Evolutionary conservation across 2,113 vertebrate genomes (phyloP), one percentile per base, ranked within the genome.

Genomic region (Nannobrachium achirus): DNA sequence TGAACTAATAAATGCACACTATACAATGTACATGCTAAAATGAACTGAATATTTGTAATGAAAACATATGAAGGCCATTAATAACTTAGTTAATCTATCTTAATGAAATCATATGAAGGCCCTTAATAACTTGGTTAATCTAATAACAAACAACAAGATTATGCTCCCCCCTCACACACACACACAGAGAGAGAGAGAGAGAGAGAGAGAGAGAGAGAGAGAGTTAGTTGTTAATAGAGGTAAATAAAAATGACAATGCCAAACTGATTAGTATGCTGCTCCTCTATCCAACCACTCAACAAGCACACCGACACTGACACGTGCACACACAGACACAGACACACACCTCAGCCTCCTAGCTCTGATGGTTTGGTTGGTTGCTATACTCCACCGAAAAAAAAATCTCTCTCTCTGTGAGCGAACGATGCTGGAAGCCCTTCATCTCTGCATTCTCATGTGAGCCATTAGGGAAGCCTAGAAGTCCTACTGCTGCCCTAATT

Each of bases 401-500:
- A 56, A 86, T 67, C 57, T 67, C 56, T 89, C 75, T 86, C 78
- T 82, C 78, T 66, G 73, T 57, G 63, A 63, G 75, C 19, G 25
- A 44, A 66, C 66, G 73, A 70, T 65, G 67, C 75, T 78, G 66
- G 78, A 80, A 76, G 61, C 78, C 76, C 68, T 76, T 82, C 0
- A 71, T 48, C 79, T 81, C 81, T 78, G 75, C 76, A 79, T 66
- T 69, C 49, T 61, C 80, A 83, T 63, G 61, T 88, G 84, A 89
- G 73, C 83, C 64, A 83, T 79, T 70, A 81, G 73, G 60, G 73
- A 71, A 50, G 75, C 38, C 73, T 67, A 33, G 74, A 83, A 80
- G 79, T 56, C 56, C 72, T 76, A 78, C 78, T 80, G 81, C 82
- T 83, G 72, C 82, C 89, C 71, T 85, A 87, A 89, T 84, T 88